Conservation (phyloP, 2,888 invertebrate genomes). For the Cryptops parisi region DNA sequence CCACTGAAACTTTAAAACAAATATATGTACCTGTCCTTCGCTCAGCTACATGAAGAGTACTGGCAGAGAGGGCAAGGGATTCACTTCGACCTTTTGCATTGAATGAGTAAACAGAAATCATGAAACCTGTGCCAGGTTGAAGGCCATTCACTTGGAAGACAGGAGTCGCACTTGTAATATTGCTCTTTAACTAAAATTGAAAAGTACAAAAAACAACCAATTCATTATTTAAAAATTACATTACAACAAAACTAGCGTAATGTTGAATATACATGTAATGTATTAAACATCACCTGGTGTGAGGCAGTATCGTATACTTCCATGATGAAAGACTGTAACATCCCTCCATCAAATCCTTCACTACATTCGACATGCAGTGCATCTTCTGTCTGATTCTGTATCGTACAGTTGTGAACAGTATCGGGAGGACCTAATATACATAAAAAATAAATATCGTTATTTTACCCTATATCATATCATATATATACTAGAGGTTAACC, state of each 20-base stretch:
- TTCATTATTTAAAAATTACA: not conserved
- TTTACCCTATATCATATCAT: too few species aligned
- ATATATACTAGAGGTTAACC: too few species aligned
- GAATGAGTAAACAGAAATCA: slow-evolving; percentile 62
- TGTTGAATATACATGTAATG: too few species aligned
- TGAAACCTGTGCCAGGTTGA: slow-evolving; percentile 59
- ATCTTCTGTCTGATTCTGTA: slow-evolving; percentile 71
- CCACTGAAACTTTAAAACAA: too few species aligned
- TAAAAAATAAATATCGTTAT: too few species aligned
- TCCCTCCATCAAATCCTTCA: slow-evolving; percentile 68
- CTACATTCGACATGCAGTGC: slow-evolving; percentile 70
- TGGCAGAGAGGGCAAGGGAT: slow-evolving; percentile 48
- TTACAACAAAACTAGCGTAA: not conserved
- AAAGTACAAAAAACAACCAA: not conserved
- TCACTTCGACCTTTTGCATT: slow-evolving; percentile 71
- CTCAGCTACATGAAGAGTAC: slow-evolving; percentile 30
- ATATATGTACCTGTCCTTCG: slow-evolving; percentile 15
- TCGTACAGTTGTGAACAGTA: slow-evolving; percentile 72
- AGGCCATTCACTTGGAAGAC: slow-evolving; percentile 60
- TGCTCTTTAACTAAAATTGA: slow-evolving; percentile 16
- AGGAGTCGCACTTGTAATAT: slow-evolving; percentile 32
- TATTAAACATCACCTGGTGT: slow-evolving; percentile 16
- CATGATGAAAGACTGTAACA: slow-evolving; percentile 64
- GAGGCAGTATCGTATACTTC: slow-evolving; percentile 60
- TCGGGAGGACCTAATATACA: slow-evolving; percentile 77